Conservation (phyloP, 2,888 invertebrate genomes). For the Tetropium fuscum region DNA sequence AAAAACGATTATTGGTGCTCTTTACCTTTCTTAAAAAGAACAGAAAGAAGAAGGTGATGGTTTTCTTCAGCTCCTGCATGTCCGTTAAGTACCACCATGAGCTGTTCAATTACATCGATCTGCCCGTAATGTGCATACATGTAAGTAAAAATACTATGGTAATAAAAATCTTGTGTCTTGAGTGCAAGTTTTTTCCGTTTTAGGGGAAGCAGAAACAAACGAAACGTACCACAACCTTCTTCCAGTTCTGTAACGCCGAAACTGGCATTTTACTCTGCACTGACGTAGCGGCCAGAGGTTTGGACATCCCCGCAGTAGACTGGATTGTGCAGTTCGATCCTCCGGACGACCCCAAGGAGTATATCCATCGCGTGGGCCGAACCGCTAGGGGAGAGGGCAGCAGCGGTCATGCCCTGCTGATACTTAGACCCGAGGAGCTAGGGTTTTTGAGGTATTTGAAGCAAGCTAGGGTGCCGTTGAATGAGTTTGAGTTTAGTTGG, state of each 20-base stretch:
- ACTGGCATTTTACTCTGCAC: constrained; percentile 95
- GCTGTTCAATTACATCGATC: constrained; percentile 95
- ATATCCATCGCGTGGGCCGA: constrained; percentile 93
- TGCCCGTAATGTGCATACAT: constrained; percentile 96
- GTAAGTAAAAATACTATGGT: constrained; percentile 71
- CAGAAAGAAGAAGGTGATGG: constrained; percentile 94
- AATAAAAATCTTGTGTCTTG: background rate
- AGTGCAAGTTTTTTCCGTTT: constrained; percentile 48
- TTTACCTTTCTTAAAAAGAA: constrained; percentile 98
- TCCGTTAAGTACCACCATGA: constrained; percentile 97
- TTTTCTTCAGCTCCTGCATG: constrained; percentile 98
- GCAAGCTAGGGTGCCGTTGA: constrained; percentile 92
- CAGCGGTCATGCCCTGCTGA: constrained; percentile 91
- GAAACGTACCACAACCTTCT: constrained; percentile 97
- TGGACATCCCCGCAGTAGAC: constrained; percentile 97
- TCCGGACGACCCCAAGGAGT: constrained; percentile 99
- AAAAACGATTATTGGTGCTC: constrained; percentile 93
- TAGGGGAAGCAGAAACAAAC: constrained; percentile 99
- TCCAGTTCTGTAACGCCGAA: constrained; percentile 97
- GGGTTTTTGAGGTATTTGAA: constrained; percentile 95
- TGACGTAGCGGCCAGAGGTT: constrained; percentile 96
- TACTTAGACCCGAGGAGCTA: constrained; percentile 94
- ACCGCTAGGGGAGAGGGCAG: constrained; percentile 97
- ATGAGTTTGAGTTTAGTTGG: constrained; percentile 99
- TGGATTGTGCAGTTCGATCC: constrained; percentile 99